Evolutionary conservation across 37 sponge, comb jelly and placozoan species (phyloP).

Genomic region (Trichoplax adhaerens): DNA sequence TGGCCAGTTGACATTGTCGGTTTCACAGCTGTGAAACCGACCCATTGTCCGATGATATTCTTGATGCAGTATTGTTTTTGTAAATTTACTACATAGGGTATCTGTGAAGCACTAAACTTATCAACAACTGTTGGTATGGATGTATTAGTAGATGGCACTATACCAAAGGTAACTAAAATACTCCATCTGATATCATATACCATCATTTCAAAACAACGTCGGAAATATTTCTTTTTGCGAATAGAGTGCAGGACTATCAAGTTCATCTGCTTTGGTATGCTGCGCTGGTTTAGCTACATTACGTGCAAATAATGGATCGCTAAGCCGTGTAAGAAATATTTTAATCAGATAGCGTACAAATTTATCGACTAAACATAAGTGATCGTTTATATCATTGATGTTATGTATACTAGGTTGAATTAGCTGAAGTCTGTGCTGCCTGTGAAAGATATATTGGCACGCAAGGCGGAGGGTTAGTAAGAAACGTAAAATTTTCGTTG

Average conservation of each 20-base stretch:
- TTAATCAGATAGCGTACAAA: too few relatives aligned
- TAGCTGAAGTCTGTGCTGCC: conserved; percentile 74
- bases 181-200: not conserved
- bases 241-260: conserved; percentile 85
- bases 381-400: too few relatives aligned
- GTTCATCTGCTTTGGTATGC: conserved; percentile 96
- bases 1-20: too few relatives aligned
- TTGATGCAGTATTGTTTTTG: too few relatives aligned
- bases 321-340: not conserved
- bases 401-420: conserved; percentile 17
- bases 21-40: too few relatives aligned
- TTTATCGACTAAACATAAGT: too few relatives aligned
- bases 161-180: conserved; percentile 28
- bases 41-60: too few relatives aligned
- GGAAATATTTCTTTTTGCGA: conserved; percentile 2
- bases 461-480: conserved; percentile 54
- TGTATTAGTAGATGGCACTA: conserved; percentile 60
- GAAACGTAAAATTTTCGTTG: too few relatives aligned
- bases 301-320: conserved; percentile 24
- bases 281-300: conserved; percentile 64
- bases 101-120: conserved; percentile 5
- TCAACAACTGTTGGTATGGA: conserved; percentile 38
- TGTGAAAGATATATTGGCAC: conserved; percentile 90
- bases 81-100: not conserved
- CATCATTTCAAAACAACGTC: not conserved